Conservation (phyloP, 2,888 invertebrate genomes). For the Tetranychus truncatus region DNA sequence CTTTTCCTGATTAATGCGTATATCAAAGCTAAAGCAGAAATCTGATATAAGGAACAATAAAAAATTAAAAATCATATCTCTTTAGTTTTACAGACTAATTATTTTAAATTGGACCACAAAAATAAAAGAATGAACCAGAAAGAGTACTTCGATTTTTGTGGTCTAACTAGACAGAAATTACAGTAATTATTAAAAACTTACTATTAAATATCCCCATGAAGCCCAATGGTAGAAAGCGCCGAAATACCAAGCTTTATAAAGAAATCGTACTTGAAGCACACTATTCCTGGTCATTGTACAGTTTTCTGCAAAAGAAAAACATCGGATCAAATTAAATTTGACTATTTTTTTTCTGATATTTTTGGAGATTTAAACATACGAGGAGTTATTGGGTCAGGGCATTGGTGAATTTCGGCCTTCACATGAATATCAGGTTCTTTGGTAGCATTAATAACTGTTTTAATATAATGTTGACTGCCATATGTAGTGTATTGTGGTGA, state of each 20-base stretch:
- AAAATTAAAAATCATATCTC: not conserved
- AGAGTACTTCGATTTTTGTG: no score
- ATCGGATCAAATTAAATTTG: not conserved
- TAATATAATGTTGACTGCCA: constrained; percentile 33
- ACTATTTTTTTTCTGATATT: no score
- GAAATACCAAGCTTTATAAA: constrained; percentile 37
- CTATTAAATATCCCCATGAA: constrained; percentile 33
- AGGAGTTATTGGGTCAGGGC: not conserved
- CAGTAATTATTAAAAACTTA: constrained; percentile 19
- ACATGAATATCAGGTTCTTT: constrained; percentile 11
- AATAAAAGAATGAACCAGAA: no score
- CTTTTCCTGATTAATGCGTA: constrained; percentile 21
- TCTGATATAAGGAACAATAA: constrained; percentile 16
- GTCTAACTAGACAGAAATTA: not conserved
- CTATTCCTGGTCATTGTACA: constrained; percentile 34
- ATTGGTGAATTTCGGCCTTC: not conserved
- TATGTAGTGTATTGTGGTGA: constrained; percentile 35
- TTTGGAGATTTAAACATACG: no score
- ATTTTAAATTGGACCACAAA: no score
- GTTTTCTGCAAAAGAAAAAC: constrained; percentile 29
- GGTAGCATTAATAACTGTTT: not conserved
- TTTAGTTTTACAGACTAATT: no score
- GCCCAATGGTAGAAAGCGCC: constrained; percentile 35
- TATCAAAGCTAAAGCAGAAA: constrained; percentile 23
- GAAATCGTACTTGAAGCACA: constrained; percentile 33